Evolutionary conservation across 2,888 invertebrate species (phyloP).

Genomic region (Crocallis elinguaria): DNA sequence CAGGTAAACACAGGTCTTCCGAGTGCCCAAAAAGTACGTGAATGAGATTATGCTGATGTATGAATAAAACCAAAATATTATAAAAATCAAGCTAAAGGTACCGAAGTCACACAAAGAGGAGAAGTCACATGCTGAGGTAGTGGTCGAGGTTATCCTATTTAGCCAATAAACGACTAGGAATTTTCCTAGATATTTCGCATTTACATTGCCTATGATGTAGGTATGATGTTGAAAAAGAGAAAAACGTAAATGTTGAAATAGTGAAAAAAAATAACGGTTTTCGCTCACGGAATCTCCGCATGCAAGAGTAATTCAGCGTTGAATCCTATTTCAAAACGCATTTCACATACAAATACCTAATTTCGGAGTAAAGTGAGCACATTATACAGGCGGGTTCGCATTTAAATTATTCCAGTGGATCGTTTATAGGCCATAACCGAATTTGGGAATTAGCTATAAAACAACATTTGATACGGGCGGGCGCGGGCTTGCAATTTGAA

Average conservation of each 20-base stretch:
- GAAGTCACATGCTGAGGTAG: too few species aligned
- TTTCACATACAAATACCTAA: slow-evolving; percentile 85
- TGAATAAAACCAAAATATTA: too few species aligned
- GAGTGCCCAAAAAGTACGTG: too few species aligned
- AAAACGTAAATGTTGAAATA: slow-evolving; percentile 1
- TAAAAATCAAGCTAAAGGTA: too few species aligned
- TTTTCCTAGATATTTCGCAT: too few species aligned
- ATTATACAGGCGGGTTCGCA: slow-evolving; percentile 83
- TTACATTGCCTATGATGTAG: too few species aligned
- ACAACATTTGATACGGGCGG: slow-evolving; percentile 85
- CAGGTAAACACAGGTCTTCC: too few species aligned
- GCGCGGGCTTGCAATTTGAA: slow-evolving; percentile 84
- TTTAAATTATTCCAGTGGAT: slow-evolving; percentile 85
- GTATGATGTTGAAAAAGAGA: too few species aligned
- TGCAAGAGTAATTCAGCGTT: slow-evolving; percentile 65
- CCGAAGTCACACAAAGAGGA: too few species aligned
- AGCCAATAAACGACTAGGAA: too few species aligned
- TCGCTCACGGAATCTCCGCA: slow-evolving; percentile 45
- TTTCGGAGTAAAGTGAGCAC: slow-evolving; percentile 82
- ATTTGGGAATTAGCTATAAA: slow-evolving; percentile 85
- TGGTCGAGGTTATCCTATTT: too few species aligned
- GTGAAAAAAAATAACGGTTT: slow-evolving; percentile 16
- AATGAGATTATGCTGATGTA: too few species aligned
- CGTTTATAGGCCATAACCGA: slow-evolving; percentile 85
- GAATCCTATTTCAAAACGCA: slow-evolving; percentile 82